phyloP scores from a whole-genome alignment of 2,888 invertebrate species.

The Amorpha juglandis region DNA sequence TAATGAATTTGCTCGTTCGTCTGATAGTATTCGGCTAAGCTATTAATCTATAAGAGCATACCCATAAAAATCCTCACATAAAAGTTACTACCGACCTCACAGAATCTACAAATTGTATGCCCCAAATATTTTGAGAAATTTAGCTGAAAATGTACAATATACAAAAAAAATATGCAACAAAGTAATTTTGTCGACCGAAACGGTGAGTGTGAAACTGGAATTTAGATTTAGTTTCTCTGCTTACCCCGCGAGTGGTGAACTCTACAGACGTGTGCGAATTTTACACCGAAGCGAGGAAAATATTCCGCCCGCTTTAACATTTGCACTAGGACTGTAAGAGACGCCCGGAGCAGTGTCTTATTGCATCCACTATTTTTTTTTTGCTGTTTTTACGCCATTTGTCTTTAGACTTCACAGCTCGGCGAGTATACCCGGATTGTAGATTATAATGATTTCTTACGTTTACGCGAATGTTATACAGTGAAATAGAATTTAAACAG shows the following conservation, averaged over 20 bases:
- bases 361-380: slow-evolving; percentile 3
- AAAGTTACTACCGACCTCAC: not conserved
- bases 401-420: not conserved
- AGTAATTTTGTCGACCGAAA: not conserved
- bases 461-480: no score
- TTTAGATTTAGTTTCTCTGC: not conserved
- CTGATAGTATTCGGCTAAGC: not conserved
- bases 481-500: no score
- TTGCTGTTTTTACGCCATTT: slow-evolving; percentile 9
- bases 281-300: not conserved
- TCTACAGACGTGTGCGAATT: not conserved
- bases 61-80: not conserved
- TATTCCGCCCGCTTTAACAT: slow-evolving; percentile 7
- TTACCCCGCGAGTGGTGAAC: slow-evolving; percentile 1
- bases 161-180: not conserved
- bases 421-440: not conserved
- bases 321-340: not conserved
- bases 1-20: no score
- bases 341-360: slow-evolving; percentile 10
- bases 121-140: not conserved
- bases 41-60: not conserved
- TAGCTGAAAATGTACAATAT: not conserved
- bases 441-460: not conserved
- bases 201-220: not conserved
- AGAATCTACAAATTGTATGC: not conserved